Conservation (phyloP, 2,888 invertebrate species). For the Ochropleura plecta region DNA sequence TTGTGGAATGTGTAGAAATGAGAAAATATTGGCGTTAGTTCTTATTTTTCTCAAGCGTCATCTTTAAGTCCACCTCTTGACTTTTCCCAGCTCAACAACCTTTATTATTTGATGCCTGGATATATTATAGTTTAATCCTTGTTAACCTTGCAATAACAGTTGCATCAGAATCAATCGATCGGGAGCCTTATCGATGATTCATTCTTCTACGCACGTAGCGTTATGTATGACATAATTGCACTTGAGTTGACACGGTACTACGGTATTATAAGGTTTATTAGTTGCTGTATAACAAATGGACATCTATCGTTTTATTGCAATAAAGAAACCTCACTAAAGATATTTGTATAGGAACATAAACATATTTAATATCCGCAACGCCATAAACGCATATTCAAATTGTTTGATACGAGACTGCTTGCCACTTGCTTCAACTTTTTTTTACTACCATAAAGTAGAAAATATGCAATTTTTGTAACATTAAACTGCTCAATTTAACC, state of each 20-base stretch:
- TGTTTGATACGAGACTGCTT: too few species aligned
- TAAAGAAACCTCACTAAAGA: neutral
- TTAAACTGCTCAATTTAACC: slow-evolving; percentile 1
- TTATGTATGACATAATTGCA: slow-evolving; percentile 41
- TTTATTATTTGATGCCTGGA: slow-evolving; percentile 24
- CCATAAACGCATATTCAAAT: too few species aligned
- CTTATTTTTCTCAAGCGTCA: too few species aligned
- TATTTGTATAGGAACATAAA: neutral
- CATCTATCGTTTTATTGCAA: neutral
- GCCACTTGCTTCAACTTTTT: too few species aligned
- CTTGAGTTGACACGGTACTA: slow-evolving; percentile 14
- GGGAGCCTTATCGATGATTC: slow-evolving; percentile 41
- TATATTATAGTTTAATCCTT: slow-evolving; percentile 33
- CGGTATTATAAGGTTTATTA: neutral
- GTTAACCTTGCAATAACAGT: slow-evolving; percentile 47
- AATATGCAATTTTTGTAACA: neutral
- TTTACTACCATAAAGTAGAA: too few species aligned
- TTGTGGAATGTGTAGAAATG: too few species aligned
- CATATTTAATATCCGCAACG: neutral
- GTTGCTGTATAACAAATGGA: neutral
- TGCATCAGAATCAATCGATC: slow-evolving; percentile 51
- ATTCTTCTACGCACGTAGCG: slow-evolving; percentile 6
- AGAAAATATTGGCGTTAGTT: too few species aligned
- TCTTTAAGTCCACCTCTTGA: neutral
- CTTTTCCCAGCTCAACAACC: slow-evolving; percentile 16